phyloP scores from a whole-genome alignment of 2,888 invertebrate species.

The Taphrorychus bicolor region DNA sequence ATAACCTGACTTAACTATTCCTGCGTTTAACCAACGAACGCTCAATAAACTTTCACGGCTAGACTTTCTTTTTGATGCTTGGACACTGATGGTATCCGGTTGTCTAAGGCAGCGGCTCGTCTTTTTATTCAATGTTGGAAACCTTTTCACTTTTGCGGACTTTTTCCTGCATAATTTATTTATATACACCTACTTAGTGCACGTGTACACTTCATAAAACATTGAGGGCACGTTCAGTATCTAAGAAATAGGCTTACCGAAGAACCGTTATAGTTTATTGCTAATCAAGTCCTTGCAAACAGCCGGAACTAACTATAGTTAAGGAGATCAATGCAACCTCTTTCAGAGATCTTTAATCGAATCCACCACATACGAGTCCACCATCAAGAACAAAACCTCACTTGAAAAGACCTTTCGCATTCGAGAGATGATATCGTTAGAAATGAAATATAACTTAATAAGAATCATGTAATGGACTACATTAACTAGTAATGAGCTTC shows the following conservation, averaged over 20 bases:
- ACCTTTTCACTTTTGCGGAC: background rate
- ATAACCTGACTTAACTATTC: constrained; percentile 30
- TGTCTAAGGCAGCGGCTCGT: background rate
- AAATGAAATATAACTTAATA: background rate
- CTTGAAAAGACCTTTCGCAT: background rate
- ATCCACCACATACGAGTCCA: background rate
- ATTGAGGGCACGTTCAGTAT: background rate
- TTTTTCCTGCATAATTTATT: background rate
- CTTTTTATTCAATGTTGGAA: background rate
- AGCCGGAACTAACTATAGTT: constrained; percentile 6
- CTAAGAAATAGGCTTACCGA: background rate
- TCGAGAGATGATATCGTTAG: background rate
- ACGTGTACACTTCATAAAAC: background rate
- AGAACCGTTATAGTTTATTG: constrained; percentile 2
- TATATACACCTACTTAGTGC: background rate
- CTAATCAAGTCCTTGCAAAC: background rate
- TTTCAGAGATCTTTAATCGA: background rate
- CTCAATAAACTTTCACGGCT: constrained; percentile 15
- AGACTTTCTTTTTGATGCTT: background rate
- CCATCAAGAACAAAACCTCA: background rate
- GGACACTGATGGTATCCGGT: background rate
- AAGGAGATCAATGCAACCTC: background rate
- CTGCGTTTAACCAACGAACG: constrained; percentile 19
- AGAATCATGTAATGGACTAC: background rate
- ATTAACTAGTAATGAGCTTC: background rate